phyloP scores from a whole-genome alignment of 2,888 invertebrate species.

The Peribatodes rhomboidaria region DNA sequence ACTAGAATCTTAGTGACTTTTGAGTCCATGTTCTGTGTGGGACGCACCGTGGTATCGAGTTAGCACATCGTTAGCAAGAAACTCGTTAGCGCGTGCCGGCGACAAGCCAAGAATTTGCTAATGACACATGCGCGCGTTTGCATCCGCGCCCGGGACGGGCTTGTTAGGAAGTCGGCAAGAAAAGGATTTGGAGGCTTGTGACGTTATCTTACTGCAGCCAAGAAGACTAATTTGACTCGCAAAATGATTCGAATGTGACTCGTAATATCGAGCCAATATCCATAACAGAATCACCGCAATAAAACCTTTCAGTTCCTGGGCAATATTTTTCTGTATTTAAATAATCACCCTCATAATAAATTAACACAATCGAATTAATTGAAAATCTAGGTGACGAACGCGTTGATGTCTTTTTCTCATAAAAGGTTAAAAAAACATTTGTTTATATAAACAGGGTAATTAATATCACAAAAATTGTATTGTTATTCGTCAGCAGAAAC shows the following conservation, averaged over 20 bases:
- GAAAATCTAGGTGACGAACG: conserved; percentile 10
- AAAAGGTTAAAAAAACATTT: conserved; percentile 3
- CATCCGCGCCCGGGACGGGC: conserved; percentile 32
- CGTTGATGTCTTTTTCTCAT: conserved; percentile 42
- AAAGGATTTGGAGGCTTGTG: conserved; percentile 22
- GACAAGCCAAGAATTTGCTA: conserved; percentile 84
- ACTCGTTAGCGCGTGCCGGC: conserved; percentile 83
- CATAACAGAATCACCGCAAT: neutral
- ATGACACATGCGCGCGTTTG: conserved; percentile 73
- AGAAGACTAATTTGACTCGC: neutral
- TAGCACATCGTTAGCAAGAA: conserved; percentile 82
- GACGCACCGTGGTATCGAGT: conserved; percentile 69
- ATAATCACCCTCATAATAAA: no score
- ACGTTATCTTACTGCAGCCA: neutral
- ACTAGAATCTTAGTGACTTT: neutral
- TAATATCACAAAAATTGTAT: neutral
- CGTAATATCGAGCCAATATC: neutral
- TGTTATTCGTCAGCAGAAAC: conserved; percentile 16
- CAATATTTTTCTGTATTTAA: neutral
- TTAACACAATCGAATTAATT: neutral
- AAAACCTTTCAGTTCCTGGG: neutral
- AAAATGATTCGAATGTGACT: neutral
- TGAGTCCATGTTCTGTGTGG: conserved; percentile 26
- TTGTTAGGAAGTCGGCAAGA: conserved; percentile 29
- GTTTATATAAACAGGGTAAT: no score